Conservation (phyloP, 2,797 vertebrate genomes). For the Thripadectes ignobilis region DNA sequence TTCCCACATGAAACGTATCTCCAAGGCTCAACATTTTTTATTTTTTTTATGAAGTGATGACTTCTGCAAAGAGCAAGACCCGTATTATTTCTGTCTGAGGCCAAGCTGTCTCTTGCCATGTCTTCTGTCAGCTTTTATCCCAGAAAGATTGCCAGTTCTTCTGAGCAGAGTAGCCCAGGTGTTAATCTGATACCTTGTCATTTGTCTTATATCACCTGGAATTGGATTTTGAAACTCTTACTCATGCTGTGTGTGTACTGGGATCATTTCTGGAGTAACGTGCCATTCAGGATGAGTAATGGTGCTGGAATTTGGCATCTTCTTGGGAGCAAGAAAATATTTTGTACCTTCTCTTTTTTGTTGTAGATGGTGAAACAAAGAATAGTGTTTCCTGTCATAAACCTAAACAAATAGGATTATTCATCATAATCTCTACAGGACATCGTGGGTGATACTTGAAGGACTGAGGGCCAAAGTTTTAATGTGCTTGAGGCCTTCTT, state of each 20-base stretch:
- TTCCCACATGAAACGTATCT: conserved; percentile 54
- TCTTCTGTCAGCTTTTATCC: conserved; percentile 42
- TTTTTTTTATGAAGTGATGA: conserved; percentile 35
- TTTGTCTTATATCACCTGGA: conserved; percentile 50
- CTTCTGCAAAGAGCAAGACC: conserved; percentile 32
- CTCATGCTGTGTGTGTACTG: not conserved
- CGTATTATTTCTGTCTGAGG: not conserved
- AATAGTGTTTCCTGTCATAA: not conserved
- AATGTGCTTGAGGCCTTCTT: not conserved
- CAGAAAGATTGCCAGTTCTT: conserved; percentile 4
- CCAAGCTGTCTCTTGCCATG: conserved; percentile 34
- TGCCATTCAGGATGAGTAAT: not conserved
- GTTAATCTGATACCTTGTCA: conserved; percentile 49
- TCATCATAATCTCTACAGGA: not conserved
- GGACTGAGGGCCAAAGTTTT: not conserved
- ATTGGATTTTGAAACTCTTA: conserved; percentile 18
- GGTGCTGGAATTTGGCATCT: conserved; percentile 28
- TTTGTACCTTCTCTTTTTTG: conserved; percentile 1
- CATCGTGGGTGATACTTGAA: not conserved
- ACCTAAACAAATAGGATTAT: not conserved
- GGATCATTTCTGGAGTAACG: conserved; percentile 1
- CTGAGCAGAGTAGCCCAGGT: not conserved
- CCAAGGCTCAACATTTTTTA: not conserved
- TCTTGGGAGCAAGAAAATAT: not conserved
- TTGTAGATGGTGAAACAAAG: not conserved